Evolutionary conservation across 2,113 vertebrate genomes (phyloP).

Genomic region (Emberiza fucata): DNA sequence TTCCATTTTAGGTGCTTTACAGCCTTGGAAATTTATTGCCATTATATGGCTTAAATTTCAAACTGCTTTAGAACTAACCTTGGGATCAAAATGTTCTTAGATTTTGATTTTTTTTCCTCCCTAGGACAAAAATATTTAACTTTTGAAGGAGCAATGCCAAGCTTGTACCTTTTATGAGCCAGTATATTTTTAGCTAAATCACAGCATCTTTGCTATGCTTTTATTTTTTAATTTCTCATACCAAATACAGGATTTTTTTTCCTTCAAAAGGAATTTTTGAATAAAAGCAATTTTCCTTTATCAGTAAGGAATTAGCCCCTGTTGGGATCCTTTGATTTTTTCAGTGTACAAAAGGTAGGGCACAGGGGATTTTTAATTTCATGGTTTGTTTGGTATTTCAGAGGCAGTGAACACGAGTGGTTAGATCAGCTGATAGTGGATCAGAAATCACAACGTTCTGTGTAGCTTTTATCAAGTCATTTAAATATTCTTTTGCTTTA

Average conservation of each 20-base stretch:
- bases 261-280: neutral
- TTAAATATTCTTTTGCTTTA: neutral
- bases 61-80: neutral
- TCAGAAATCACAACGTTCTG: neutral
- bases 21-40: neutral
- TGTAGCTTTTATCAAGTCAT: neutral
- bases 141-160: neutral
- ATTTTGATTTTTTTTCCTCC: neutral
- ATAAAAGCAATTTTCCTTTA: conserved; percentile 4
- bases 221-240: neutral
- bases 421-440: neutral
- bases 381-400: conserved; percentile 2
- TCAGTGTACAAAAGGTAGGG: neutral
- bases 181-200: conserved; percentile 5
- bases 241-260: neutral
- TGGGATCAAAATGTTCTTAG: conserved; percentile 26
- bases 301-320: neutral
- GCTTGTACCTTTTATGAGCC: neutral
- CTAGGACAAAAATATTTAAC: neutral
- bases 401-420: neutral
- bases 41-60: neutral
- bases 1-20: neutral
- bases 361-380: conserved; percentile 16
- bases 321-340: conserved; percentile 29
- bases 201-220: neutral